phyloP scores from a whole-genome alignment of 2,888 invertebrate genomes.

The Drosophila pseudotalamancana region DNA sequence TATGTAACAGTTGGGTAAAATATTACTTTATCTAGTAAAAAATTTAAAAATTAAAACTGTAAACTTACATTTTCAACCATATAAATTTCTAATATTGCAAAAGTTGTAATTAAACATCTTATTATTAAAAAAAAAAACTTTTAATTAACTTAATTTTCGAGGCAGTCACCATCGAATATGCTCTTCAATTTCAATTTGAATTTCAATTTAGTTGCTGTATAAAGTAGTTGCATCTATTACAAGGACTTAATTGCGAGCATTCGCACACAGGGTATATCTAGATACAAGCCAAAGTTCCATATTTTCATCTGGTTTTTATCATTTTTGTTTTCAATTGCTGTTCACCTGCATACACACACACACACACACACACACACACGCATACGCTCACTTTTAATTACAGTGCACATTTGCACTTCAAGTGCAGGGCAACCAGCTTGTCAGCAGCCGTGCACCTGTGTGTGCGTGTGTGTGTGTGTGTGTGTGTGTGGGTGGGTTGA shows the following conservation, averaged over 20 bases:
- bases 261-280: constrained; percentile 13
- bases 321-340: constrained; percentile 54
- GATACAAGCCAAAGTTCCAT: constrained; percentile 26
- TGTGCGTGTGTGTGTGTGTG: background rate
- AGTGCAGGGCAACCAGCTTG: constrained; percentile 53
- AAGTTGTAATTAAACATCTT: background rate
- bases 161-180: background rate
- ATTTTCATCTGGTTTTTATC: constrained; percentile 30
- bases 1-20: too few relatives aligned
- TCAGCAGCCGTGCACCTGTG: constrained; percentile 23
- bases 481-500: too few relatives aligned
- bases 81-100: background rate
- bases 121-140: background rate
- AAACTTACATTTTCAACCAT: too few relatives aligned
- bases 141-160: background rate
- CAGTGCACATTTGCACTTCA: constrained; percentile 76
- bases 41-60: too few relatives aligned
- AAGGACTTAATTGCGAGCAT: constrained; percentile 14
- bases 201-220: background rate
- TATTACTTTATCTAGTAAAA: too few relatives aligned
- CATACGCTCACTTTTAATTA: constrained; percentile 64
- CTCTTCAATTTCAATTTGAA: background rate
- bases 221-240: constrained; percentile 21
- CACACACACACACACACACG: constrained; percentile 10
- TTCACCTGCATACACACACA: constrained; percentile 22